phyloP scores from a whole-genome alignment of 2,113 vertebrate genomes.

The Petrocephalus microphthalmus region DNA sequence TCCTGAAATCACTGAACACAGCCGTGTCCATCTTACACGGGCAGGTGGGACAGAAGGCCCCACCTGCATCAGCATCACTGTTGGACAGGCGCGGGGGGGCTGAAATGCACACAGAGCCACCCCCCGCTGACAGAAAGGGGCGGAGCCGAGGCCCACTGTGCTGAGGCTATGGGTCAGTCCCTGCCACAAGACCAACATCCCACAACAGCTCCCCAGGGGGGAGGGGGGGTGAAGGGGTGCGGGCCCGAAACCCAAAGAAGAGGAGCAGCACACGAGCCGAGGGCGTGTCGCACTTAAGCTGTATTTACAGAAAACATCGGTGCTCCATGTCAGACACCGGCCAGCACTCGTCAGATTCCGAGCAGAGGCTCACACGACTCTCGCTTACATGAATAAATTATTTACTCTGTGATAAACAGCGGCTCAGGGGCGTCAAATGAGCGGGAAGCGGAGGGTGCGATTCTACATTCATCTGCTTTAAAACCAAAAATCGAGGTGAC shows the following conservation, averaged over 20 bases:
- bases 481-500: slow-evolving; percentile 26
- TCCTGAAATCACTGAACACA: neutral
- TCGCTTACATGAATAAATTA: slow-evolving; percentile 67
- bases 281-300: neutral
- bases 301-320: slow-evolving; percentile 5
- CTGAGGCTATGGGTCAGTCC: too few relatives aligned
- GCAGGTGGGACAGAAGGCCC: neutral
- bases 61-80: too few relatives aligned
- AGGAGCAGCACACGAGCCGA: neutral
- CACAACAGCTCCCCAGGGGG: too few relatives aligned
- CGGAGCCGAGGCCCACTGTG: too few relatives aligned
- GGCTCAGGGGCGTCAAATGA: slow-evolving; percentile 42
- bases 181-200: too few relatives aligned
- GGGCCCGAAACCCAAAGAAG: neutral
- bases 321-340: neutral
- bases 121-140: too few relatives aligned
- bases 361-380: slow-evolving; percentile 32
- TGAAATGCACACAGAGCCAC: too few relatives aligned
- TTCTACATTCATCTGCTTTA: slow-evolving; percentile 38
- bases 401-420: slow-evolving; percentile 51
- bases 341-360: neutral
- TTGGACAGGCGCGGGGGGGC: too few relatives aligned
- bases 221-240: neutral
- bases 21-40: neutral
- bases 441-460: slow-evolving; percentile 37